Conservation (phyloP, 2,113 vertebrate genomes). For the Mobula hypostoma region DNA sequence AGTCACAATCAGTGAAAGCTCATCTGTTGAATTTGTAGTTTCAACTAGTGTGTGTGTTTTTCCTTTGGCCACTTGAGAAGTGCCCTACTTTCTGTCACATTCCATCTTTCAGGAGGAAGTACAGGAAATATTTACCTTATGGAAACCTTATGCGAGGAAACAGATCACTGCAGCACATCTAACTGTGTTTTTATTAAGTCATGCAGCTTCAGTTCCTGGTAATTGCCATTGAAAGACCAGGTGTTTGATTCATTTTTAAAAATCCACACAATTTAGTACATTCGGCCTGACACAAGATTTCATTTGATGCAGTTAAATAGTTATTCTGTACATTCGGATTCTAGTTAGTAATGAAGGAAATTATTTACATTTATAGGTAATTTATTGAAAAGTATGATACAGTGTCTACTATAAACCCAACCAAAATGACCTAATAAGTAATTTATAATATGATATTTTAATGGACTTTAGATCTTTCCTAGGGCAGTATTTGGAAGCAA, state of each 20-base stretch:
- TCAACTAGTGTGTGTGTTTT: slow-evolving; percentile 43
- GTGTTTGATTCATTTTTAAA: slow-evolving; percentile 6
- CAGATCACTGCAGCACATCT: neutral
- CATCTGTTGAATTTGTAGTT: slow-evolving; percentile 57
- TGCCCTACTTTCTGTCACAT: slow-evolving; percentile 47
- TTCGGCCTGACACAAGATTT: neutral
- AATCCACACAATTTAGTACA: neutral
- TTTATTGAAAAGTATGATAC: neutral
- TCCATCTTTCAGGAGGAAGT: neutral
- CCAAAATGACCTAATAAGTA: neutral
- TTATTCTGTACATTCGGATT: neutral
- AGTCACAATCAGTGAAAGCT: slow-evolving; percentile 49
- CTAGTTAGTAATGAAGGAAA: neutral
- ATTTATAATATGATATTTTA: neutral
- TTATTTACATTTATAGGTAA: neutral
- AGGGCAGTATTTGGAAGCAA: neutral
- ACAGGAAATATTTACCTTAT: slow-evolving; percentile 19
- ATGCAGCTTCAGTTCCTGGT: neutral
- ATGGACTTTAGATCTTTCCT: neutral
- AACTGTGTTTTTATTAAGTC: neutral
- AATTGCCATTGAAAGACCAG: neutral
- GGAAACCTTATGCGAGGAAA: neutral
- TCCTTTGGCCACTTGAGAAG: slow-evolving; percentile 50
- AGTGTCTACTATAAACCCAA: neutral
- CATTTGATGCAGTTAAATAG: neutral